phyloP scores from a whole-genome alignment of 2,888 invertebrate genomes.

The Philhelius pedissequus region DNA sequence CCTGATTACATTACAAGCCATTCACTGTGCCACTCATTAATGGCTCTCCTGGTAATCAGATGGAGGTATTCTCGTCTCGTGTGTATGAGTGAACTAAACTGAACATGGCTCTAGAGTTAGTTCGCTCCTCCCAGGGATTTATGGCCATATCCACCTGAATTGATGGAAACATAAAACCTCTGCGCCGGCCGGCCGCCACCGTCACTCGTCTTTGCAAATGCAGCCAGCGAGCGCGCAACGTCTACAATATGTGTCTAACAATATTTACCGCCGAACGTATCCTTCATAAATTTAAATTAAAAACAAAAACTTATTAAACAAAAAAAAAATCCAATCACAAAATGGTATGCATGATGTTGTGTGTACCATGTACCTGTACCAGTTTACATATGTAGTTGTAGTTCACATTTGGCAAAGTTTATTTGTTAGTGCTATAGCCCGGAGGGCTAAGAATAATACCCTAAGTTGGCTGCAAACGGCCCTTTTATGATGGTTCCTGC shows the following conservation, averaged over 20 bases:
- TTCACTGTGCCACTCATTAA: conserved; percentile 61
- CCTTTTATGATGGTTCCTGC: conserved; percentile 59
- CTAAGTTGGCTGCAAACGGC: conserved; percentile 42
- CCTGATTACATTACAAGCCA: conserved; percentile 65
- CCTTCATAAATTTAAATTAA: conserved; percentile 68
- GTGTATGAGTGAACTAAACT: not conserved
- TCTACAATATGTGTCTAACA: conserved; percentile 39
- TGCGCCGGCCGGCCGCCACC: no score
- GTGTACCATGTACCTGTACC: no score
- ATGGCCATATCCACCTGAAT: conserved; percentile 67
- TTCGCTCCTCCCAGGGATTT: conserved; percentile 66
- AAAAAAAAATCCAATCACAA: conserved; percentile 66
- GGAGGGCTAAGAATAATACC: conserved; percentile 35
- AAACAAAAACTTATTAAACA: conserved; percentile 58
- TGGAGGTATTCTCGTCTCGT: not conserved
- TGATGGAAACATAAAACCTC: conserved; percentile 65
- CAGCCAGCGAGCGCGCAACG: conserved; percentile 2
- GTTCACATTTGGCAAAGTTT: conserved; percentile 41
- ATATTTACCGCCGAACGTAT: conserved; percentile 41
- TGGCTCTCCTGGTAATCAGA: conserved; percentile 32
- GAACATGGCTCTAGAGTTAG: conserved; percentile 6
- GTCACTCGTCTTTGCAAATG: conserved; percentile 22
- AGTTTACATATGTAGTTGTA: conserved; percentile 21
- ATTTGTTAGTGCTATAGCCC: conserved; percentile 28
- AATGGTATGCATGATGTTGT: conserved; percentile 26